phyloP scores from a whole-genome alignment of 2,888 invertebrate genomes.

The Drosophila antonietae region DNA sequence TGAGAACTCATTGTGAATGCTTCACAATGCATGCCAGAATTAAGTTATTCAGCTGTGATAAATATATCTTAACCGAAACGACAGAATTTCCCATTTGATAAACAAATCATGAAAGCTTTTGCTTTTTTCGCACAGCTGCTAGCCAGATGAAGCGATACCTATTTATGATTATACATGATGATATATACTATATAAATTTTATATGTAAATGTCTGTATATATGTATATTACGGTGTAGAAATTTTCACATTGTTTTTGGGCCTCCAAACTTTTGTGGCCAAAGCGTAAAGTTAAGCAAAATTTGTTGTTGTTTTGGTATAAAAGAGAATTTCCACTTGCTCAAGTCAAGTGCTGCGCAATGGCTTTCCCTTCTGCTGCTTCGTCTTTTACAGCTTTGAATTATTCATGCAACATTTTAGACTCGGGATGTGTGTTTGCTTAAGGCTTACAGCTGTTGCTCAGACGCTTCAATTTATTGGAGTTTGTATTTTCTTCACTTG shows the following conservation, averaged over 20 bases:
- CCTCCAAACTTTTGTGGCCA: constrained; percentile 14
- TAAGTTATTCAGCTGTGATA: not conserved
- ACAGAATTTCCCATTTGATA: constrained; percentile 3
- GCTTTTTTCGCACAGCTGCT: constrained; percentile 14
- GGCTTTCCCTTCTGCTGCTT: constrained; percentile 33
- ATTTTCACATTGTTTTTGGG: constrained; percentile 37
- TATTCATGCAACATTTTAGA: constrained; percentile 54
- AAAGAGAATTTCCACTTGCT: constrained; percentile 28
- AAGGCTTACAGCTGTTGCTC: constrained; percentile 4
- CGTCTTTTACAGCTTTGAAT: constrained; percentile 39
- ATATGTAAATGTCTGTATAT: constrained; percentile 21
- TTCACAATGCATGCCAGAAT: not conserved
- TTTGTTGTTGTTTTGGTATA: constrained; percentile 10
- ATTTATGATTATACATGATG: constrained; percentile 6
- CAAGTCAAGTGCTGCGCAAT: constrained; percentile 50
- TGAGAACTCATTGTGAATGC: not conserved
- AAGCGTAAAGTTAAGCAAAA: constrained; percentile 15
- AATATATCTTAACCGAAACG: not conserved
- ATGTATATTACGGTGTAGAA: constrained; percentile 41
- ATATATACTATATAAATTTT: not conserved
- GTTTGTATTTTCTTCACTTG: constrained; percentile 7
- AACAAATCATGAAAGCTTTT: constrained; percentile 8
- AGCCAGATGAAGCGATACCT: constrained; percentile 47
- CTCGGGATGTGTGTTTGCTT: not conserved
- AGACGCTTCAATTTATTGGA: constrained; percentile 7